Evolutionary conservation across 2,888 invertebrate genomes (phyloP).

Genomic region (Nymphalis urticae): DNA sequence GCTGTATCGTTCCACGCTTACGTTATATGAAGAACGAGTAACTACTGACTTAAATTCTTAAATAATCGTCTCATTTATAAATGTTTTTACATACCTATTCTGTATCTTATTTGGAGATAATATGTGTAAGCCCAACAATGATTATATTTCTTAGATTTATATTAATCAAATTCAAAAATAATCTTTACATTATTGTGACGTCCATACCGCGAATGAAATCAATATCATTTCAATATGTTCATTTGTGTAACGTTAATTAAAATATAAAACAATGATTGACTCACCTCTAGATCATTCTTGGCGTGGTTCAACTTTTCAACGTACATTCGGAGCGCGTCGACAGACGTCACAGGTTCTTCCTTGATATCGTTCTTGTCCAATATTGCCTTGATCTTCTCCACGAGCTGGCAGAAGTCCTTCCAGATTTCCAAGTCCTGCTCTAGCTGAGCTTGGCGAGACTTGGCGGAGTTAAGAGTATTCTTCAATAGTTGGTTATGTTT

Average conservation of each 20-base stretch:
- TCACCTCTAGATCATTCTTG: conserved; percentile 87
- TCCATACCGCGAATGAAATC: too few relatives aligned
- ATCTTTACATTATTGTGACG: too few relatives aligned
- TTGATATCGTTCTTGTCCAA: conserved; percentile 87
- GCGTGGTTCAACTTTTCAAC: conserved; percentile 91
- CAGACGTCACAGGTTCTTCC: conserved; percentile 89
- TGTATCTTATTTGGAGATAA: neutral
- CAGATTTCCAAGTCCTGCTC: conserved; percentile 92
- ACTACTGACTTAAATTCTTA: too few relatives aligned
- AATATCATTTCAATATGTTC: too few relatives aligned
- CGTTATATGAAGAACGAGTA: too few relatives aligned
- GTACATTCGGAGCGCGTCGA: conserved; percentile 91
- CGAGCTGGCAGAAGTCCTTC: conserved; percentile 90
- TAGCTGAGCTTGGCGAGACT: conserved; percentile 88
- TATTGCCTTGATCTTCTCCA: conserved; percentile 89
- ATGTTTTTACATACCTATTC: neutral
- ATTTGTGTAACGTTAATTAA: too few relatives aligned
- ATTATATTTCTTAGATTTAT: neutral
- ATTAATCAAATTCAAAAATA: neutral
- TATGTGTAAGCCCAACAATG: neutral
- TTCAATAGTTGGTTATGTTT: conserved; percentile 90
- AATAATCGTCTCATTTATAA: too few relatives aligned
- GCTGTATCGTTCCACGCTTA: too few relatives aligned
- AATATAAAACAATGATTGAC: conserved; percentile 49
- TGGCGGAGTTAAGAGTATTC: conserved; percentile 91